phyloP scores from a whole-genome alignment of 2,113 vertebrate genomes.

The Tinamus guttatus region DNA sequence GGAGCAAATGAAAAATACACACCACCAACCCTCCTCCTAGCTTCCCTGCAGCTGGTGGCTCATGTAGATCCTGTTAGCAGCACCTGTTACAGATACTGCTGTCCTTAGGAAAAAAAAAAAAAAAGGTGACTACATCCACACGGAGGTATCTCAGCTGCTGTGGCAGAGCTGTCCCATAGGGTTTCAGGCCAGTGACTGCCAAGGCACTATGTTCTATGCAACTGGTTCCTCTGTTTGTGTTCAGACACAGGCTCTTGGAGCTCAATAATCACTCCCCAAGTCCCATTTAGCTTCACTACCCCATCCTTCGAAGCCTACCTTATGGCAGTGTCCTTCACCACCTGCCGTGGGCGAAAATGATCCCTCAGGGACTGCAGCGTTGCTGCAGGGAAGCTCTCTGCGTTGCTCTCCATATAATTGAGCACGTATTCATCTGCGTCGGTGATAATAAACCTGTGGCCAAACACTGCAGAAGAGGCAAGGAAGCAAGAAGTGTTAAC shows the following conservation, averaged over 20 bases:
- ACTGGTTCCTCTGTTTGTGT: not conserved
- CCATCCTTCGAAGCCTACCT: slow-evolving; percentile 56
- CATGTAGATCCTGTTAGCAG: not conserved
- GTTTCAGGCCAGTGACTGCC: not conserved
- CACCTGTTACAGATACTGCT: not conserved
- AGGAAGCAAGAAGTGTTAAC: not conserved
- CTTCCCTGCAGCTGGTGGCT: not conserved
- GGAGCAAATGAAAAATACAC: not conserved
- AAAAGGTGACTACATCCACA: not conserved
- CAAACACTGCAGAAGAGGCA: slow-evolving; percentile 82
- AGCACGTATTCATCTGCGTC: slow-evolving; percentile 86
- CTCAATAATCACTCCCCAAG: not conserved
- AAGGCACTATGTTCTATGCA: not conserved
- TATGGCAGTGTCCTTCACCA: not conserved
- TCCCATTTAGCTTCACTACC: not conserved
- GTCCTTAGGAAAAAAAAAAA: not conserved
- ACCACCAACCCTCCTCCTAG: not conserved
- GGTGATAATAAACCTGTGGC: slow-evolving; percentile 87
- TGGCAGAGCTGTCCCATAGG: not conserved
- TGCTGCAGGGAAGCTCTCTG: slow-evolving; percentile 78
- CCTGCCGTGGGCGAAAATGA: slow-evolving; percentile 27
- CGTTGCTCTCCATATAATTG: slow-evolving; percentile 85
- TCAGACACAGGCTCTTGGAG: not conserved
- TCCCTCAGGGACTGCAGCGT: slow-evolving; percentile 81
- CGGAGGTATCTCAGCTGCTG: not conserved